phyloP scores from a whole-genome alignment of 2,888 invertebrate species.

The Mongoloraphidia duomilia region DNA sequence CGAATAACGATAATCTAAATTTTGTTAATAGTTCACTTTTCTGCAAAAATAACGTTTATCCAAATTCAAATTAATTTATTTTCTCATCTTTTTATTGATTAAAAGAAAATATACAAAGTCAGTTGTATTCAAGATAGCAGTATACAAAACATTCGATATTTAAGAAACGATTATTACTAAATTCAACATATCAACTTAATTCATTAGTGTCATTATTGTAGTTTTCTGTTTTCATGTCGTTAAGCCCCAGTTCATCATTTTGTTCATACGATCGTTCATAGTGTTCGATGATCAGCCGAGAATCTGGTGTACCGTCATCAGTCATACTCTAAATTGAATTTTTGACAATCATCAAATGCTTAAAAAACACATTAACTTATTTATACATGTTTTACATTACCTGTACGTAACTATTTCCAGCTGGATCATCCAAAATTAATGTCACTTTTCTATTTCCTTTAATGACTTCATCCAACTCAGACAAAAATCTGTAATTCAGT shows the following conservation, averaged over 20 bases:
- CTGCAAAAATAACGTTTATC: no score
- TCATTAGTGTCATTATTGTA: slow-evolving; percentile 30
- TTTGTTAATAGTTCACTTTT: no score
- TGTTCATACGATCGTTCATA: slow-evolving; percentile 81
- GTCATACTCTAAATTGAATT: slow-evolving; percentile 42
- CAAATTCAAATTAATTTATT: no score
- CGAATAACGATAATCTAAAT: no score
- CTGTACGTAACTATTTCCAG: slow-evolving; percentile 93
- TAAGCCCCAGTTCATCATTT: slow-evolving; percentile 88
- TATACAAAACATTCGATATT: no score
- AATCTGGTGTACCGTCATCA: slow-evolving; percentile 50
- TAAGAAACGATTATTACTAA: no score
- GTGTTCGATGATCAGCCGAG: slow-evolving; percentile 53
- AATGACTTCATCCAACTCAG: slow-evolving; percentile 51
- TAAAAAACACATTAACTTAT: neutral
- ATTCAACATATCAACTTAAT: no score
- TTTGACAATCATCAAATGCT: neutral
- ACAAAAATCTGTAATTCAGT: slow-evolving; percentile 38
- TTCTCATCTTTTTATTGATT: no score
- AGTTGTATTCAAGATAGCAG: no score
- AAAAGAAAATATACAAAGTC: no score
- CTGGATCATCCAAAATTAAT: slow-evolving; percentile 84
- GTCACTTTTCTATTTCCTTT: slow-evolving; percentile 48
- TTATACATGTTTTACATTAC: slow-evolving; percentile 20
- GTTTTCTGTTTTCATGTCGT: slow-evolving; percentile 88